Evolutionary conservation across 2,113 vertebrate genomes (phyloP), one percentile per base, ranked within the genome.

Genomic region (Ammodytes dubius): DNA sequence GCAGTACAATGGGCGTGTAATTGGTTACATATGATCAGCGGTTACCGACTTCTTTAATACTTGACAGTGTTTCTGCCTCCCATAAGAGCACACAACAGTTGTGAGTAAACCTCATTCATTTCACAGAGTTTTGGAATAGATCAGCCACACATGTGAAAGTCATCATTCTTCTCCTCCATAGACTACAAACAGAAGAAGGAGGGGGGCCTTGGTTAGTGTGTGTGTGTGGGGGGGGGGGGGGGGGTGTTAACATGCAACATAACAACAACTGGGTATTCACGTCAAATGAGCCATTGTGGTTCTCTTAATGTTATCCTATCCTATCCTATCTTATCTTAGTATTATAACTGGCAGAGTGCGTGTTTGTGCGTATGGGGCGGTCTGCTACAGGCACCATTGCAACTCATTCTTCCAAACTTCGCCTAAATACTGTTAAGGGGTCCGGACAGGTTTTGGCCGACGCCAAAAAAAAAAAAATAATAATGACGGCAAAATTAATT

Each of bases 61-160:
- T 12, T 49, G 39, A 58, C 52, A 78, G 57, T 52, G 37, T 70
- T 53, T 50, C 40, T 68, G 43, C 7, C 1, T 59, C 50, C 68
- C 64, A 47, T 46, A 45, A 40, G 35, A 71, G 66, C 43, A 61
- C 7, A 60, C 39, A 6, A 54, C 13, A 37, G 58, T 43, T 47
- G 19, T 54, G 56, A 80, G 61, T 74, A 64, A 54, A 56, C 14
- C 47, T 19, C 13, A 70, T 59, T 78, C 27, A 14, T 60, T 27
- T 79, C 53, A 63, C 9, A 72, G 14, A 27, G 57, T 71, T 84
- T 72, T 68, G 65, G 66, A 78, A 66, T 5, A 65, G 74, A 66
- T 67, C 70, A 42, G 5, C 14, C 49, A 56, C 77, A 69, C 70
- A 87, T 84, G 39, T 87, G 77, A 84, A 64, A 82, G 78, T 65